These are phyloP conservation scores for Thymelicus sylvestris DNA, from an alignment of 2,888 invertebrate genomes.

Conservation along the genomic window DNA sequence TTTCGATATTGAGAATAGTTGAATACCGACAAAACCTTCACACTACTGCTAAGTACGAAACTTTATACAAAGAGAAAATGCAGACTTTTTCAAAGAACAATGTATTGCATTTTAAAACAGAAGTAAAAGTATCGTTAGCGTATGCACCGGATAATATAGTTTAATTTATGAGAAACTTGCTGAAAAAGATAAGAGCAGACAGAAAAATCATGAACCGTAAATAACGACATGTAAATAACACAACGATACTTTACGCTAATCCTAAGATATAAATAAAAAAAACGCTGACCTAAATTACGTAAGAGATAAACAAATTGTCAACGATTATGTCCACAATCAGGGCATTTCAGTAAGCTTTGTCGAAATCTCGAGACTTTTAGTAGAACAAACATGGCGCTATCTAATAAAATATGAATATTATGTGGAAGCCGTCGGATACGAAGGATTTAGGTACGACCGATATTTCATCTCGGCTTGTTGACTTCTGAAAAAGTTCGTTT, in stretches of 20 bases:
- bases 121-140: no score
- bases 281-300: neutral
- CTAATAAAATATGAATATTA: slow-evolving; percentile 67
- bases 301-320: slow-evolving; percentile 10
- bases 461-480: slow-evolving; percentile 66
- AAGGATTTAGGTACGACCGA: slow-evolving; percentile 51
- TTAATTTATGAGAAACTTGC: no score
- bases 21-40: neutral
- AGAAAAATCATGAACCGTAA: neutral
- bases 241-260: neutral
- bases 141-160: no score
- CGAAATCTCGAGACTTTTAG: slow-evolving; percentile 34
- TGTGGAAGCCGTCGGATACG: slow-evolving; percentile 55
- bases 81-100: neutral
- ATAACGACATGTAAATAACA: neutral
- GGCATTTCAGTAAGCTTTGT: slow-evolving; percentile 47
- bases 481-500: slow-evolving; percentile 55
- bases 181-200: neutral
- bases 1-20: neutral
- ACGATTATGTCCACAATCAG: slow-evolving; percentile 45
- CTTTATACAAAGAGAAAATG: neutral
- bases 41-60: neutral
- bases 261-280: neutral
- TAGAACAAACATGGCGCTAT: slow-evolving; percentile 52
- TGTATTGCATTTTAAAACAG: neutral